Conservation (phyloP, 2,888 invertebrate genomes). For the Machimus rusticus region DNA sequence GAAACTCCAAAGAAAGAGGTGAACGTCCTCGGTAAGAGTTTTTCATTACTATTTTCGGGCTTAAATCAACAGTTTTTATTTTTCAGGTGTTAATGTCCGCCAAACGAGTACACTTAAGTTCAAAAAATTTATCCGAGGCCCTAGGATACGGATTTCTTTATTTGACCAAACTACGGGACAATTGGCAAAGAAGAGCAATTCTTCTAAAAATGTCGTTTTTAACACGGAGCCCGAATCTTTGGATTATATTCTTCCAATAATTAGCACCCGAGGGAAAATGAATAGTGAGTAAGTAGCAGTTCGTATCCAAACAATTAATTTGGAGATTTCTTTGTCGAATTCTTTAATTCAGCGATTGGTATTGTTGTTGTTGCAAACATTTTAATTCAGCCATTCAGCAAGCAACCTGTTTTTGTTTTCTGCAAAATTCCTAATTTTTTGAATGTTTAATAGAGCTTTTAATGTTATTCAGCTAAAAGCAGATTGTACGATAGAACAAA, state of each 20-base stretch:
- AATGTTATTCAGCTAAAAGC: no score
- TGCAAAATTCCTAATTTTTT: no score
- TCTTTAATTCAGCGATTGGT: not conserved
- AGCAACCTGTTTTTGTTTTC: no score
- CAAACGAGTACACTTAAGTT: conserved; percentile 38
- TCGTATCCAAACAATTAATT: no score
- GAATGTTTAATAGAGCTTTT: no score
- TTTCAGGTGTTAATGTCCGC: conserved; percentile 36
- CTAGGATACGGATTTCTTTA: conserved; percentile 36
- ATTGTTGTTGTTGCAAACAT: no score
- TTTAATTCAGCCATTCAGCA: no score
- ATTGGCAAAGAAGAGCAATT: conserved; percentile 27
- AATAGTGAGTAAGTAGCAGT: not conserved
- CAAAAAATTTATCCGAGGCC: conserved; percentile 31
- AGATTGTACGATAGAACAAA: no score
- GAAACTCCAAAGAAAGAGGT: not conserved
- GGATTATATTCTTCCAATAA: conserved; percentile 42
- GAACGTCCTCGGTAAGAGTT: not conserved
- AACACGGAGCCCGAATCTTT: conserved; percentile 41
- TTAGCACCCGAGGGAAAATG: conserved; percentile 39
- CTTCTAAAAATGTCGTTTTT: conserved; percentile 31
- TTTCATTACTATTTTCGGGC: not conserved
- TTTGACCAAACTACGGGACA: conserved; percentile 28
- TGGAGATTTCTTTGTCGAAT: no score
- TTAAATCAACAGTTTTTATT: not conserved